Evolutionary conservation across 2,888 invertebrate species (phyloP).

Genomic region (Cosmorhoe ocellata): DNA sequence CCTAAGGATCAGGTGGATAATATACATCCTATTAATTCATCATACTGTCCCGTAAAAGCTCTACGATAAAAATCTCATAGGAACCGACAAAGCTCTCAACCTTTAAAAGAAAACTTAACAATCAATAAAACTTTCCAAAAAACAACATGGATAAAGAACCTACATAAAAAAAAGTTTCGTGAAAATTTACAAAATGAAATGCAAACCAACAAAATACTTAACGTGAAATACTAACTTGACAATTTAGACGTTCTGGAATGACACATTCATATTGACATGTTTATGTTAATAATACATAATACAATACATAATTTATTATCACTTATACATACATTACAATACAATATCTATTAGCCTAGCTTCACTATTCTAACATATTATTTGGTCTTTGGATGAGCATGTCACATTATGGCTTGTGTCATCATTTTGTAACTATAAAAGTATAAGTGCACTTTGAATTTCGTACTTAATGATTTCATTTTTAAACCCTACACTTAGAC

Average conservation of each 20-base stretch:
- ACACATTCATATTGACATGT: constrained; percentile 51
- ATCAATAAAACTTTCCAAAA: constrained; percentile 64
- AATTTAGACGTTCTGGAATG: constrained; percentile 57
- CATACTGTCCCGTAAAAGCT: constrained; percentile 46
- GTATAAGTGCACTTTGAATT: constrained; percentile 79
- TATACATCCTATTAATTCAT: constrained; percentile 36
- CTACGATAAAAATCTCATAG: constrained; percentile 53
- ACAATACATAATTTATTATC: constrained; percentile 46
- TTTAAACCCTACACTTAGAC: constrained; percentile 69
- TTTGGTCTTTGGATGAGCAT: constrained; percentile 82
- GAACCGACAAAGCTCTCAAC: constrained; percentile 58
- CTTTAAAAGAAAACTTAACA: constrained; percentile 60
- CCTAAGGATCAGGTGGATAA: constrained; percentile 44
- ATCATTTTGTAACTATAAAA: constrained; percentile 70
- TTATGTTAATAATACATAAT: constrained; percentile 41
- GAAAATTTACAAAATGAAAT: constrained; percentile 45
- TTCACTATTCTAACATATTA: constrained; percentile 74
- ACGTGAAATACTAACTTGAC: constrained; percentile 32
- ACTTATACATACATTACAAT: constrained; percentile 59
- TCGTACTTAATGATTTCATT: constrained; percentile 62
- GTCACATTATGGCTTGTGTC: constrained; percentile 77
- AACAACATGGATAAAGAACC: constrained; percentile 53
- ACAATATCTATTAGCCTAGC: constrained; percentile 73
- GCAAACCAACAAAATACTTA: constrained; percentile 46
- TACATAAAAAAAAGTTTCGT: constrained; percentile 46